Percentiles rank a stretch among this genome's conserved stretches.
phyloP scores from a whole-genome alignment of 2,797 vertebrate genomes.

The Columba guinea region DNA sequence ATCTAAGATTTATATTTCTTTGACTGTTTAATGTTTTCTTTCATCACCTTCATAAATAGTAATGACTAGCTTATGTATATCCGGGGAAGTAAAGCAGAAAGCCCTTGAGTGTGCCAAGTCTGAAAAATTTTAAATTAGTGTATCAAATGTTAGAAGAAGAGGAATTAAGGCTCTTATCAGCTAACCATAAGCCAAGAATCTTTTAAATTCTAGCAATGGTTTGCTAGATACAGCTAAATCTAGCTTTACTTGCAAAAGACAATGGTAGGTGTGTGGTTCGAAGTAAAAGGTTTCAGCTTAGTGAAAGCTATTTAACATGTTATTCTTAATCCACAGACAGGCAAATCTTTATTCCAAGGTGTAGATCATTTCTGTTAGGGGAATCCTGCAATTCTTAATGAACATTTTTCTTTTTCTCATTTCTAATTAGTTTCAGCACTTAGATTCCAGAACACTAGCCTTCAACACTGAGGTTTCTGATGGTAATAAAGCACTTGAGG shows the following conservation, averaged over 20 bases:
- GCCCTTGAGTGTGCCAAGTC: slow-evolving; percentile 41
- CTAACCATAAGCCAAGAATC: slow-evolving; percentile 12
- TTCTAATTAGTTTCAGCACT: slow-evolving; percentile 74
- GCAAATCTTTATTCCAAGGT: slow-evolving; percentile 56
- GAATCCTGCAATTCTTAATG: slow-evolving; percentile 67
- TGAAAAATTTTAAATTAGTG: slow-evolving; percentile 40
- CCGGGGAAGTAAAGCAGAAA: slow-evolving; percentile 50
- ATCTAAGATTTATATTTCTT: slow-evolving; percentile 56
- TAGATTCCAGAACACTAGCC: slow-evolving; percentile 41
- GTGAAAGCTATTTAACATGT: slow-evolving; percentile 57
- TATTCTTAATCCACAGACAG: slow-evolving; percentile 58
- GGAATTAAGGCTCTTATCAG: slow-evolving; percentile 17
- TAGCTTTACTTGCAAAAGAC: slow-evolving; percentile 15
- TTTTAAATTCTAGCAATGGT: slow-evolving; percentile 42
- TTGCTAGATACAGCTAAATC: slow-evolving; percentile 19
- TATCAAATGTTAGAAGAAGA: slow-evolving; percentile 41
- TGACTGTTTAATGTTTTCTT: slow-evolving; percentile 60
- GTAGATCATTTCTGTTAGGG: slow-evolving; percentile 51
- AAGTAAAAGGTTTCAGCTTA: slow-evolving; percentile 34
- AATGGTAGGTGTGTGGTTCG: background rate
- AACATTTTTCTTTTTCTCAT: slow-evolving; percentile 54
- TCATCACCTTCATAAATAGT: slow-evolving; percentile 59
- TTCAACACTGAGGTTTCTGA: slow-evolving; percentile 46
- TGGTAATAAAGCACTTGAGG: slow-evolving; percentile 72
- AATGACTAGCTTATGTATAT: slow-evolving; percentile 63